These are phyloP conservation scores for Pararge aegeria DNA, from an alignment of 1,140 invertebrate species.

Conservation along the genomic window DNA sequence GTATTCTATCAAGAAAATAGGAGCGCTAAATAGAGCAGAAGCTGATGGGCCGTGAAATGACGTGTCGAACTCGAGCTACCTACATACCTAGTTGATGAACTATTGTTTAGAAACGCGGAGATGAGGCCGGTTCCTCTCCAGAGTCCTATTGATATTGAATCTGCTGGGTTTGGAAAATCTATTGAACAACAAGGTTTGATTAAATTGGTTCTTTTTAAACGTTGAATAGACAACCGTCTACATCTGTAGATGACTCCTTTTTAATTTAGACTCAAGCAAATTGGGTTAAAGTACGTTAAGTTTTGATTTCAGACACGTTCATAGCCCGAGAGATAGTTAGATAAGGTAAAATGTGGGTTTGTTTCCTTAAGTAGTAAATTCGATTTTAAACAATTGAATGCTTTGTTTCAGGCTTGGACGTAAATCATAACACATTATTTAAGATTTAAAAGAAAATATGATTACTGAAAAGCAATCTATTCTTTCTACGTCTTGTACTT, in stretches of 20 bases:
- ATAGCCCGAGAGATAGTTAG: too few species aligned
- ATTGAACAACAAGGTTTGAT: constrained; percentile 34
- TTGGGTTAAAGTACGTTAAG: constrained; percentile 12
- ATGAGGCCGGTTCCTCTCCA: constrained; percentile 22
- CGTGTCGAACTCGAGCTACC: constrained; percentile 42
- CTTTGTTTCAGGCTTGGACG: too few species aligned
- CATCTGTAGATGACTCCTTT: constrained; percentile 10
- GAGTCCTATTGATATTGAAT: constrained; percentile 36
- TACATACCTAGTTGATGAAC: constrained; percentile 58
- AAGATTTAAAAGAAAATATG: too few species aligned
- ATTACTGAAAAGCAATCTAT: too few species aligned
- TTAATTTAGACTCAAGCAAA: constrained; percentile 27
- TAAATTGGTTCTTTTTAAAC: constrained; percentile 33
- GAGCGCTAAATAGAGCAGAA: constrained; percentile 63
- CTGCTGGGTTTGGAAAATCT: constrained; percentile 29
- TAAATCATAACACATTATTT: too few species aligned
- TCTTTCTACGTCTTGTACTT: too few species aligned
- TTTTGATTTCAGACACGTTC: too few species aligned
- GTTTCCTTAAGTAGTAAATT: too few species aligned
- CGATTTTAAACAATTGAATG: too few species aligned
- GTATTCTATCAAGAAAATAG: constrained; percentile 56
- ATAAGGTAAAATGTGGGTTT: too few species aligned
- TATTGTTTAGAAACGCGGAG: constrained; percentile 59
- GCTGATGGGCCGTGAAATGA: constrained; percentile 67
- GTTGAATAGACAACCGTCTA: constrained; percentile 12